A percentile compares a stretch with the other conserved stretches of the same genome.
Evolutionary conservation across 2,888 invertebrate genomes (phyloP).

Genomic region (Aelia acuminata): DNA sequence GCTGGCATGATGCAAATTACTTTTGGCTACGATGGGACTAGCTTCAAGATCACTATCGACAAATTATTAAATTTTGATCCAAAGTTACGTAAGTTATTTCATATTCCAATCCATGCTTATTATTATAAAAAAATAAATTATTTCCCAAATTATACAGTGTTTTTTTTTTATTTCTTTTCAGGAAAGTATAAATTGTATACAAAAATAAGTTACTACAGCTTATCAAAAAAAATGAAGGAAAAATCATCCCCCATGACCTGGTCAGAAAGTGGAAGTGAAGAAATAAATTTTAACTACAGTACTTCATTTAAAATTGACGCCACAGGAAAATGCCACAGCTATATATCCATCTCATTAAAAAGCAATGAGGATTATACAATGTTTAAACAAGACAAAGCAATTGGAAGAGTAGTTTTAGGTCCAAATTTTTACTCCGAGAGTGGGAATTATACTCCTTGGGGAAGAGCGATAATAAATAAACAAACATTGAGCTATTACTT

Average conservation of each 20-base stretch:
- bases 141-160: no score
- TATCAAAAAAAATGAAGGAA: conserved; percentile 67
- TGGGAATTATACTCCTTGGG: conserved; percentile 68
- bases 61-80: conserved; percentile 65
- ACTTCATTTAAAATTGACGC: conserved; percentile 65
- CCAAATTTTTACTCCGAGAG: conserved; percentile 67
- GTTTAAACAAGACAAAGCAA: conserved; percentile 66
- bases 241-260: conserved; percentile 64
- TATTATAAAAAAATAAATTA: no score
- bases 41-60: conserved; percentile 66
- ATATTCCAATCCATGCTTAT: background rate
- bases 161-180: conserved; percentile 63
- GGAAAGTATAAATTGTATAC: conserved; percentile 67
- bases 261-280: conserved; percentile 64
- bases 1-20: conserved; percentile 67
- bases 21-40: conserved; percentile 66
- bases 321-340: conserved; percentile 66
- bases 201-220: conserved; percentile 67
- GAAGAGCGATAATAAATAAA: conserved; percentile 66
- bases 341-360: conserved; percentile 67
- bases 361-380: conserved; percentile 63
- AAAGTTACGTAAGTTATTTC: conserved; percentile 62
- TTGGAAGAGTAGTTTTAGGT: conserved; percentile 68
- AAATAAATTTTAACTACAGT: conserved; percentile 66
- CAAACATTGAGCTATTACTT: conserved; percentile 66